A percentile compares a stretch with the other conserved stretches of the same genome.
These are phyloP conservation scores for Lytechinus pictus DNA, from an alignment of 35 echinoderm and acorn worm genomes.

Conservation along the genomic window DNA sequence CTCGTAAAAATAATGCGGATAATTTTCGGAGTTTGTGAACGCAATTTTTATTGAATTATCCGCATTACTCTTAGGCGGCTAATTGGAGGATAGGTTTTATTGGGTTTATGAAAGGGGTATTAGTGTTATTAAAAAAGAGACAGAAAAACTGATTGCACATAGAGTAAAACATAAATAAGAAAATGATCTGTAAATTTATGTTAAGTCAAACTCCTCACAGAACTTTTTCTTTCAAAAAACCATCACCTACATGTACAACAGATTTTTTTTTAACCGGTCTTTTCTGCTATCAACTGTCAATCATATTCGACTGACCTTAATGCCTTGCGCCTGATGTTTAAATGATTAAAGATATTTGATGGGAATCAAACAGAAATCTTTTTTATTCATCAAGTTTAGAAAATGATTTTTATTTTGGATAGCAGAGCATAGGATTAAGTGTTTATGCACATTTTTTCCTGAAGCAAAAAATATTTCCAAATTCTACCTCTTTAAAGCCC, in stretches of 20 bases:
- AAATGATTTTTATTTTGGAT: not conserved
- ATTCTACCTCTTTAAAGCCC: too few species aligned
- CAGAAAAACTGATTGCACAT: too few species aligned
- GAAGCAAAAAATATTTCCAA: too few species aligned
- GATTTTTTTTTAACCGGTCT: not conserved
- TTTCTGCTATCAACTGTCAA: not conserved
- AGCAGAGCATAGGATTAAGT: not conserved
- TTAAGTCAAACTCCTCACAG: not conserved
- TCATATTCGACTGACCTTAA: not conserved
- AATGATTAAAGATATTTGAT: not conserved
- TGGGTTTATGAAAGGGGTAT: too few species aligned
- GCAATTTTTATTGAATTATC: too few species aligned
- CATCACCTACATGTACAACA: not conserved
- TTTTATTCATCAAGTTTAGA: not conserved
- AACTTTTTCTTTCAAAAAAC: not conserved
- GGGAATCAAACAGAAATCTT: not conserved
- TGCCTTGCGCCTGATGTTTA: not conserved
- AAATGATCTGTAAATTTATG: not conserved
- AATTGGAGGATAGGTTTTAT: too few species aligned
- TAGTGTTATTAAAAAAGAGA: too few species aligned
- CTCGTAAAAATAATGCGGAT: too few species aligned
- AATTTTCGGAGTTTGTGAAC: too few species aligned
- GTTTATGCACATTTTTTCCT: too few species aligned
- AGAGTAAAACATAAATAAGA: too few species aligned
- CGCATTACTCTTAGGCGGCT: too few species aligned